A percentile compares a stretch with the other conserved stretches of the same genome.
Conservation (phyloP, 2,113 vertebrate genomes). For the Solenodon paradoxus region DNA sequence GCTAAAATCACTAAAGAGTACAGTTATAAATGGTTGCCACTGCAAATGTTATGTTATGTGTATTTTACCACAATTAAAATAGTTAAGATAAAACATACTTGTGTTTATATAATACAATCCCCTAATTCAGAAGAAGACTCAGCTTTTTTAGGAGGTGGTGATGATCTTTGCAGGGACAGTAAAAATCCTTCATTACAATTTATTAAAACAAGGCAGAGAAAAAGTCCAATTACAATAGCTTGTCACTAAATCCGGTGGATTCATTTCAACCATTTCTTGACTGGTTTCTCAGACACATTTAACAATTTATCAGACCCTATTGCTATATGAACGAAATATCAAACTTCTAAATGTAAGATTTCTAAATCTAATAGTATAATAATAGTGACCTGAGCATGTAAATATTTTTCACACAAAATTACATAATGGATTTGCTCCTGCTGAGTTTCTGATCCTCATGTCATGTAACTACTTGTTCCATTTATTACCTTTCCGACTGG, state of each 20-base stretch:
- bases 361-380: neutral
- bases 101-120: neutral
- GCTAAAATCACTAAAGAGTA: neutral
- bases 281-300: neutral
- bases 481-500: neutral
- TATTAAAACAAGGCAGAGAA: neutral
- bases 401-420: too few species aligned
- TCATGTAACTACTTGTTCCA: neutral
- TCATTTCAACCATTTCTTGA: neutral
- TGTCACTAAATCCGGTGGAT: neutral
- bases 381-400: neutral
- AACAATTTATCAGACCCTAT: neutral
- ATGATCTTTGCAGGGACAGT: neutral
- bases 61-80: conserved; percentile 22
- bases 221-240: neutral
- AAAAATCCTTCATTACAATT: neutral
- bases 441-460: too few species aligned
- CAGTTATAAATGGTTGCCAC: neutral
- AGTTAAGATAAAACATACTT: neutral
- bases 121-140: neutral
- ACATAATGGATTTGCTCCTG: too few species aligned
- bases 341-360: conserved; percentile 1
- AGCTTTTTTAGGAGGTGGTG: neutral
- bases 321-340: neutral
- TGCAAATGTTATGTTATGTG: neutral